These are phyloP conservation scores for Rhamnusium bicolor DNA, from an alignment of 2,888 invertebrate genomes.

Conservation along the genomic window DNA sequence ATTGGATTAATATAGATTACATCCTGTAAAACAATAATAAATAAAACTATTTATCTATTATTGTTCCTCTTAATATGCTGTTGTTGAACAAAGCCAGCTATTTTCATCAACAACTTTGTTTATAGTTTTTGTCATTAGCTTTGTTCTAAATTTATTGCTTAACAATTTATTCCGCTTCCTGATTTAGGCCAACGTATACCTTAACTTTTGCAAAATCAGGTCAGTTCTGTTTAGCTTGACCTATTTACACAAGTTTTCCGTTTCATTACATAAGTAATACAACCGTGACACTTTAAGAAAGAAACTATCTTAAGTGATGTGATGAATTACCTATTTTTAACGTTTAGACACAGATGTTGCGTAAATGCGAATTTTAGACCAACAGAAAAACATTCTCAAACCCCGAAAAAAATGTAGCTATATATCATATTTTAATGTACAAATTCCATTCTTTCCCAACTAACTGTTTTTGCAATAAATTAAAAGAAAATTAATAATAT, in stretches of 20 bases:
- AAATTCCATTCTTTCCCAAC: too few relatives aligned
- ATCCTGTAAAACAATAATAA: too few relatives aligned
- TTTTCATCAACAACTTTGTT: not conserved
- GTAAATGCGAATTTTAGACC: not conserved
- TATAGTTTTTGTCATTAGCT: slow-evolving; percentile 2
- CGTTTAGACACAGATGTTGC: not conserved
- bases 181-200: slow-evolving; percentile 10
- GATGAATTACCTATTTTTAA: not conserved
- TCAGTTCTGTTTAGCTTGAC: slow-evolving; percentile 18
- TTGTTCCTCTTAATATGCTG: not conserved
- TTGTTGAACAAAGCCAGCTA: not conserved
- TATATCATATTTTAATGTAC: too few relatives aligned
- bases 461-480: too few relatives aligned
- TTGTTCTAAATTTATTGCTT: slow-evolving; percentile 6
- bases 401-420: not conserved
- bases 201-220: slow-evolving; percentile 8
- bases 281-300: not conserved
- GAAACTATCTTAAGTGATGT: not conserved
- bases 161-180: slow-evolving; percentile 15
- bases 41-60: too few relatives aligned
- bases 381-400: not conserved
- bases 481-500: too few relatives aligned
- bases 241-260: slow-evolving; percentile 9
- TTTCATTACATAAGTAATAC: not conserved
- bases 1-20: too few relatives aligned